A percentile compares a stretch with the other conserved stretches of the same genome.
These are phyloP conservation scores for Cyrtodaria siliqua DNA, from an alignment of 2,888 invertebrate species.

Conservation along the genomic window DNA sequence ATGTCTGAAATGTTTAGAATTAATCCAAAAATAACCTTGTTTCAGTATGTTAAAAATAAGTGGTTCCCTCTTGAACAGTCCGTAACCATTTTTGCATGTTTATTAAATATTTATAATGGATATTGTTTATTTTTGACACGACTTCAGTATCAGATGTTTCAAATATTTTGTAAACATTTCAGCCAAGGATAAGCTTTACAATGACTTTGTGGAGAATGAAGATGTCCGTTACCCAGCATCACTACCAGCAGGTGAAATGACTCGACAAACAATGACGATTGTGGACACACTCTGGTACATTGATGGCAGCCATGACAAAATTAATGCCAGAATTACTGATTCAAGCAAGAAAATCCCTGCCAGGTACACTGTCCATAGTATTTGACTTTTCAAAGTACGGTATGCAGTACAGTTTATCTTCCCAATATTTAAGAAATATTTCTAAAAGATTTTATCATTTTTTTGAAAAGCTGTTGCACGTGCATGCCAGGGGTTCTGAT, in stretches of 20 bases:
- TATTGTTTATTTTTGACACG: constrained; percentile 4
- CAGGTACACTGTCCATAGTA: constrained; percentile 4
- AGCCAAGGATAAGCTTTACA: constrained; percentile 8
- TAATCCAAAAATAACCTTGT: constrained; percentile 2
- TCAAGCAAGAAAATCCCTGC: constrained; percentile 5
- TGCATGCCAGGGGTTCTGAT: constrained; percentile 5
- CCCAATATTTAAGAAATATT: constrained; percentile 1
- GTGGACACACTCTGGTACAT: constrained; percentile 17
- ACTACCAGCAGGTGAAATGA: not conserved
- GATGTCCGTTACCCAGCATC: constrained; percentile 4
- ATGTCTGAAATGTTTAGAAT: constrained; percentile 7
- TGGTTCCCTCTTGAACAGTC: not conserved
- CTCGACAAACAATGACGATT: constrained; percentile 5
- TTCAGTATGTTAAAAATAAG: not conserved
- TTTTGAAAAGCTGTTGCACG: not conserved
- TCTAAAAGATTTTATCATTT: not conserved
- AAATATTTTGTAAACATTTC: constrained; percentile 6
- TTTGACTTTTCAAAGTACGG: constrained; percentile 1
- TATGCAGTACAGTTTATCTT: constrained; percentile 7
- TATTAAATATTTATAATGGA: constrained; percentile 4
- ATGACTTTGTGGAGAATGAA: constrained; percentile 10
- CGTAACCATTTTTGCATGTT: constrained; percentile 2
- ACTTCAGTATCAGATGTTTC: constrained; percentile 8
- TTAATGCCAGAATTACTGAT: constrained; percentile 7
- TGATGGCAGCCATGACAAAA: constrained; percentile 19